Percentiles rank a stretch among this genome's conserved stretches.
These are phyloP conservation scores for Cacoxenus indagator DNA, from an alignment of 2,888 invertebrate species.

Conservation along the genomic window DNA sequence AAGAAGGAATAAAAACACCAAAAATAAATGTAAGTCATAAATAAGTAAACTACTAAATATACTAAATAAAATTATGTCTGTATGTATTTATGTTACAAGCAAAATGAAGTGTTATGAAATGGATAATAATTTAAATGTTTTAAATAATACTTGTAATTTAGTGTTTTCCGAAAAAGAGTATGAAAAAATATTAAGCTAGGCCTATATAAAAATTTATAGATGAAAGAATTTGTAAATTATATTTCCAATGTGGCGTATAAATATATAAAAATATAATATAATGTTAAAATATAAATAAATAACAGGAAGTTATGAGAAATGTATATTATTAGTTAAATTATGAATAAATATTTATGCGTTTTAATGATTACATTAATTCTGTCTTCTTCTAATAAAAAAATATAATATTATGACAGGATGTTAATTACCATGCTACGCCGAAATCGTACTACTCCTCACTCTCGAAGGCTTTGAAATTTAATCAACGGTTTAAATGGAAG, in stretches of 20 bases:
- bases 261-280: neutral
- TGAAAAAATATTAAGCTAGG: slow-evolving; percentile 20
- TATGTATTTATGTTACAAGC: neutral
- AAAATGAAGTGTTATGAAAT: neutral
- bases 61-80: neutral
- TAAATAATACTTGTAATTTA: neutral
- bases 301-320: neutral
- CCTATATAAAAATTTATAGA: neutral
- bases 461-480: no score
- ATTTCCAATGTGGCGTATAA: neutral
- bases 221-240: neutral
- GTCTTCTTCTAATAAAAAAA: neutral
- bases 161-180: neutral
- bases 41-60: neutral
- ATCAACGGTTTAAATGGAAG: no score
- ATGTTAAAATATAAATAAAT: neutral
- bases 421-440: no score
- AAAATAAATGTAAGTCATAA: neutral
- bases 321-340: slow-evolving; percentile 41
- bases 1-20: neutral
- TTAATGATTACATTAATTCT: slow-evolving; percentile 25
- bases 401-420: no score
- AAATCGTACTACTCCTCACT: no score
- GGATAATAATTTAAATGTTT: neutral
- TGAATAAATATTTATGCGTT: slow-evolving; percentile 61